Conservation (phyloP, 2,113 vertebrate species). For the Laticauda laticaudata region DNA sequence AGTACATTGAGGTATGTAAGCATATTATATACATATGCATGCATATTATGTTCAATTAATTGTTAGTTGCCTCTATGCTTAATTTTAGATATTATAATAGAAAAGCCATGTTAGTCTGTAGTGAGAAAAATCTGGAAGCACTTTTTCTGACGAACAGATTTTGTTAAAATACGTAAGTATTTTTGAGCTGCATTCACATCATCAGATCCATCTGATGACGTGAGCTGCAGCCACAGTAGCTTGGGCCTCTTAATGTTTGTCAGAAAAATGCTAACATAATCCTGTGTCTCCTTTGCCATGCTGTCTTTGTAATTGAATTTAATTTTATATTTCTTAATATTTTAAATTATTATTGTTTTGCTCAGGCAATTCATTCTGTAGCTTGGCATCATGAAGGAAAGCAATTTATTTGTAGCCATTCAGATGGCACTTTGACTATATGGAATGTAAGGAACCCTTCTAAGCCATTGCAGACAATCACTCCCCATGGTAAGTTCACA, state of each 20-base stretch:
- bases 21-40: neutral
- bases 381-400: constrained; percentile 99
- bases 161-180: neutral
- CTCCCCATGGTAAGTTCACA: constrained; percentile 89
- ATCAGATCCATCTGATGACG: neutral
- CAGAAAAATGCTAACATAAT: neutral
- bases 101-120: neutral
- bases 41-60: neutral
- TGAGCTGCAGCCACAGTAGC: neutral
- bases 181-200: neutral
- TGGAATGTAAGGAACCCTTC: constrained; percentile 93
- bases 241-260: neutral
- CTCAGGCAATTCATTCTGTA: constrained; percentile 94
- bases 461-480: constrained; percentile 95
- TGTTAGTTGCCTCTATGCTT: neutral
- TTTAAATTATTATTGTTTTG: constrained; percentile 8
- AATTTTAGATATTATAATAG: neutral
- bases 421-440: constrained; percentile 96
- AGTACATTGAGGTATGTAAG: neutral
- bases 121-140: neutral
- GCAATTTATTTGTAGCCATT: constrained; percentile 98
- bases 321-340: constrained; percentile 20
- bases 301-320: neutral
- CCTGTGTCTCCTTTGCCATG: neutral
- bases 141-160: neutral